These are phyloP conservation scores for Eufriesea mexicana DNA, from an alignment of 1,140 invertebrate species.

Conservation along the genomic window DNA sequence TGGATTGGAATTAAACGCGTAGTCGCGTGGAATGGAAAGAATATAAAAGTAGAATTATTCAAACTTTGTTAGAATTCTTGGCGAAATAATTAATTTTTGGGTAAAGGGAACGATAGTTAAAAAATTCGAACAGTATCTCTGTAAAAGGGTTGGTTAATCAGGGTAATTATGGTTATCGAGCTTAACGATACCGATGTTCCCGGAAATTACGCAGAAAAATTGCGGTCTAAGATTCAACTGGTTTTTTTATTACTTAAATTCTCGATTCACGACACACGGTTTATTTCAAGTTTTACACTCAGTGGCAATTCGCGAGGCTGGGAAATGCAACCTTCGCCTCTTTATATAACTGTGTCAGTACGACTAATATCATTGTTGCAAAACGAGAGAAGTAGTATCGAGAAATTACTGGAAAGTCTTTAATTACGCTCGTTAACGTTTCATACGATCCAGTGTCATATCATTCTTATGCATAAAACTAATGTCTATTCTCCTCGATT, in stretches of 20 bases:
- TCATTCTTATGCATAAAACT: constrained; percentile 34
- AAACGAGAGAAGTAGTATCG: constrained; percentile 1
- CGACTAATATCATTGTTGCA: constrained; percentile 37
- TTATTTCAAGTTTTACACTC: constrained; percentile 61
- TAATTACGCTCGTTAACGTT: constrained; percentile 36
- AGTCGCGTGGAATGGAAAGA: no score
- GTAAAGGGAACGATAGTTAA: no score
- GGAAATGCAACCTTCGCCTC: constrained; percentile 15
- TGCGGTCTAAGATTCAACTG: no score
- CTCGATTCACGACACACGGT: no score
- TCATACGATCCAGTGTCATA: not conserved
- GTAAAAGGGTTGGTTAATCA: no score
- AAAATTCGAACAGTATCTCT: no score
- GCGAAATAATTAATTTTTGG: no score
- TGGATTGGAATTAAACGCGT: not conserved
- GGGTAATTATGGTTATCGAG: no score
- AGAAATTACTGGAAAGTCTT: not conserved
- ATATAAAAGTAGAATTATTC: no score
- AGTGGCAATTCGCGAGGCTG: constrained; percentile 33
- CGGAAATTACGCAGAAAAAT: no score
- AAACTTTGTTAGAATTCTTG: no score
- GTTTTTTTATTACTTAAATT: not conserved
- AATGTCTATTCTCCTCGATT: constrained; percentile 20
- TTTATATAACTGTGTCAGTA: constrained; percentile 32
- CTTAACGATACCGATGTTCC: not conserved